Percentiles rank a stretch among this genome's conserved stretches.
These are phyloP conservation scores for Manis pentadactyla DNA, from an alignment of 2,797 vertebrate species.

Conservation along the genomic window DNA sequence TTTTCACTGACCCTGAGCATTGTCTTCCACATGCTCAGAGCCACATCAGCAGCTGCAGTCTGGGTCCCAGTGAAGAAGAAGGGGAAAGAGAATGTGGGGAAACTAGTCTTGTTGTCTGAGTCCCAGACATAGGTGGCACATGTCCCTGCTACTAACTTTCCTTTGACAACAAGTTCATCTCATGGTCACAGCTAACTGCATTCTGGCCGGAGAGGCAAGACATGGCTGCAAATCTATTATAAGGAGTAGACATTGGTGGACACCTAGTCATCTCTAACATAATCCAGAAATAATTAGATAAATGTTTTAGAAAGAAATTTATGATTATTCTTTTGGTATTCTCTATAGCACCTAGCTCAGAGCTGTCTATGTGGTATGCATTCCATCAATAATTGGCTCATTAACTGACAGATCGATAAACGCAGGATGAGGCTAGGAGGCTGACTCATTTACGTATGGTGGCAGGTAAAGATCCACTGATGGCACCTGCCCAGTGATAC, in stretches of 20 bases:
- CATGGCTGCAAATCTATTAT: not conserved
- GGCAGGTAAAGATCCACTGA: not conserved
- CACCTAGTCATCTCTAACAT: not conserved
- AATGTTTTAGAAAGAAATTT: not conserved
- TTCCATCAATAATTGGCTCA: not conserved
- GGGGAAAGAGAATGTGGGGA: not conserved
- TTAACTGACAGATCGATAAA: not conserved
- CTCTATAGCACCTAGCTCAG: not conserved
- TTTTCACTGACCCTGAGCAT: not conserved
- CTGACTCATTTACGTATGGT: not conserved
- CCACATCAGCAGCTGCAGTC: not conserved
- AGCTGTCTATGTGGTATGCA: not conserved
- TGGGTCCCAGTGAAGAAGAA: not conserved
- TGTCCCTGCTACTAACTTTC: not conserved
- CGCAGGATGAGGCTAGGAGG: not conserved
- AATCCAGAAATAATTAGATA: not conserved
- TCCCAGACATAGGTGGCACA: not conserved
- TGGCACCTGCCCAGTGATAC: not conserved
- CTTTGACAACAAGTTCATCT: not conserved
- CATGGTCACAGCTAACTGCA: not conserved
- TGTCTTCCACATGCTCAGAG: not conserved
- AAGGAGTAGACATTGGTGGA: not conserved
- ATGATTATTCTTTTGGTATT: not conserved
- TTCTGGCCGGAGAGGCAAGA: not conserved
- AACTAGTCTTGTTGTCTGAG: not conserved